Base-by-base conservation (phyloP, 2,797 vertebrate species). In the Lates japonicus region DNA sequence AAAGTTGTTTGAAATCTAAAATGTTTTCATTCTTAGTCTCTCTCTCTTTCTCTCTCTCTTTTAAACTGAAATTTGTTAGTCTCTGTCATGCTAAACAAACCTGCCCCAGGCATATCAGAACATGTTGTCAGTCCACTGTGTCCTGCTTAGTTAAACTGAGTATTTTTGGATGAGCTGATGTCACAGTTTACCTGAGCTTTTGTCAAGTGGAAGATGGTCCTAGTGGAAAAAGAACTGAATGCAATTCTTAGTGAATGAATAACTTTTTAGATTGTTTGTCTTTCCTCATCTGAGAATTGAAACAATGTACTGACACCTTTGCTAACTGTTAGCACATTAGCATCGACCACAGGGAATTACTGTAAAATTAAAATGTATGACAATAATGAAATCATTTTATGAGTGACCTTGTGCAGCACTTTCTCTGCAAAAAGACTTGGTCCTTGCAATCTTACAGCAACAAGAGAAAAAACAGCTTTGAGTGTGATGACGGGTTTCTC, bases 1-100 rank as follows among this genome's bases (percentile, higher is more conserved):
- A 81, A 88, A 86, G 83, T 52, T 75, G 42, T 61, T 71, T 52
- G 60, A 82, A 78, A 87, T 81, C 49, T 74, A 41, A 86, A 89
- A 84, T 78, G 55, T 77, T 83, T 76, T 67, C 17, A 78, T 67
- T 74, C 42, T 12, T 25, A 13, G 25, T 33, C 54, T 42, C 31
- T 29, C 25, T 60, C 0, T 44, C 5, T n/a, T 1, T 35, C 7
- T 29, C 29, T 48, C 1, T 31, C 19, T 67, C 29, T 58, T 42
- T 42, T 11, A 41, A 13, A 14, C 5, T 52, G 25, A 8, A 55
- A 64, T 64, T 73, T 29, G 68, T 44, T 35, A 70, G 25, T 76
- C 13, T 70, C 46, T 70, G 58, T 72, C 19, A 79, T 72, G 55
- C 42, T 33, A 48, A 57, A 55, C 20, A 61, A 70, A 64, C 39